phyloP scores from a whole-genome alignment of 2,888 invertebrate species.

The Ditylenchus weischeri region DNA sequence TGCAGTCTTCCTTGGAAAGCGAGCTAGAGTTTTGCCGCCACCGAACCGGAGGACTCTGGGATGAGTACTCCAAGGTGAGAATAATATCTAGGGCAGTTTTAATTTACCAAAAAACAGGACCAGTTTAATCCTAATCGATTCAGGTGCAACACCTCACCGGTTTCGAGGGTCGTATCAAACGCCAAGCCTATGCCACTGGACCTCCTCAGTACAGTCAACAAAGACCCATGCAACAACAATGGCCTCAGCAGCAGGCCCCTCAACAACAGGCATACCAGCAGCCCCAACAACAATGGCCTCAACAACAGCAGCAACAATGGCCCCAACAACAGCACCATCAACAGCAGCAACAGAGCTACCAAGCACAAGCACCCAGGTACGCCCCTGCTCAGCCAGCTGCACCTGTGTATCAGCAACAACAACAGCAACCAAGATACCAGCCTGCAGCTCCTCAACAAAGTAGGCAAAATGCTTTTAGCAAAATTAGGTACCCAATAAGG shows the following conservation, averaged over 20 bases:
- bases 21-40: slow-evolving; percentile 55
- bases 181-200: slow-evolving; percentile 13
- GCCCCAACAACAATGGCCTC: slow-evolving; percentile 1
- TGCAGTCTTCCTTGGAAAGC: slow-evolving; percentile 49
- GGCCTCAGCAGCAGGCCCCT: slow-evolving; percentile 11
- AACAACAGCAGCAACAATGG: neutral
- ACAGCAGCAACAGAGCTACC: slow-evolving; percentile 4
- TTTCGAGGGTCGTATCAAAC: slow-evolving; percentile 5
- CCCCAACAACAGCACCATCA: neutral
- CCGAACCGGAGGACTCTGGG: slow-evolving; percentile 46
- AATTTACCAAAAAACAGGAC: no score
- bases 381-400: slow-evolving; percentile 7
- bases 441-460: slow-evolving; percentile 3
- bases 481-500: no score
- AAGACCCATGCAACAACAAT: slow-evolving; percentile 7
- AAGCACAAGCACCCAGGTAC: slow-evolving; percentile 5
- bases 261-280: slow-evolving; percentile 6
- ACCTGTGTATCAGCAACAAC: slow-evolving; percentile 6
- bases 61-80: slow-evolving; percentile 42
- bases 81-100: no score
- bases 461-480: no score
- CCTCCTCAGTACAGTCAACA: slow-evolving; percentile 9
- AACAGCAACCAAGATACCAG: slow-evolving; percentile 17
- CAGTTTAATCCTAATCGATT: slow-evolving; percentile 24
- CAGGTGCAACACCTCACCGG: slow-evolving; percentile 7